Evolutionary conservation across 37 sponge, comb jelly and placozoan genomes (phyloP).

Genomic region (Oscarella lobularis): DNA sequence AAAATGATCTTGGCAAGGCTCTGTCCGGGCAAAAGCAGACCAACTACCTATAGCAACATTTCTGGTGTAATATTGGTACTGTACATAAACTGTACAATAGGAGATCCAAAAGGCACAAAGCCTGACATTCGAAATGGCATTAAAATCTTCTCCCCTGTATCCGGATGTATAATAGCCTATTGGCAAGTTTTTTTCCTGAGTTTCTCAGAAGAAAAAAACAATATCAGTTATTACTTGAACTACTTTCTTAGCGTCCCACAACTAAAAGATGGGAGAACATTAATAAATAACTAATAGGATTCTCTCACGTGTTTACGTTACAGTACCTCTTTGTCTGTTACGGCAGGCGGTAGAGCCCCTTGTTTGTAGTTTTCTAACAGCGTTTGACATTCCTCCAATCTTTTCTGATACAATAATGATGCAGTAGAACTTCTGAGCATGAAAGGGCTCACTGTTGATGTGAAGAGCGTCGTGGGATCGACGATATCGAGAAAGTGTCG

Average conservation of each 20-base stretch:
- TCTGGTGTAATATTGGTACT: background rate
- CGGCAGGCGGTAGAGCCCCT: background rate
- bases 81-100: constrained; percentile 33
- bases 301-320: too few relatives aligned
- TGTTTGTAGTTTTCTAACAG: background rate
- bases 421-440: too few relatives aligned
- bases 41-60: constrained; percentile 39
- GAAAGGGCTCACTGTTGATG: constrained; percentile 34
- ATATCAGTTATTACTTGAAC: constrained; percentile 78
- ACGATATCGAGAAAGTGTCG: constrained; percentile 69
- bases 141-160: constrained; percentile 64
- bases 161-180: constrained; percentile 84
- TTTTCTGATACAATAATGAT: too few relatives aligned
- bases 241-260: constrained; percentile 87
- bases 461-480: constrained; percentile 68
- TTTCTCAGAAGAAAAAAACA: too few relatives aligned
- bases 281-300: background rate
- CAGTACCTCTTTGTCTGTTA: background rate
- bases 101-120: constrained; percentile 75
- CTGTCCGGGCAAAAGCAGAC: constrained; percentile 63
- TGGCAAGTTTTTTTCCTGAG: too few relatives aligned
- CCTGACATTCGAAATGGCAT: constrained; percentile 83
- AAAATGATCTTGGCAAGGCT: constrained; percentile 49
- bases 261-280: constrained; percentile 11
- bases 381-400: background rate